Conservation (phyloP, 2,113 vertebrate species). For the Python bivittatus region DNA sequence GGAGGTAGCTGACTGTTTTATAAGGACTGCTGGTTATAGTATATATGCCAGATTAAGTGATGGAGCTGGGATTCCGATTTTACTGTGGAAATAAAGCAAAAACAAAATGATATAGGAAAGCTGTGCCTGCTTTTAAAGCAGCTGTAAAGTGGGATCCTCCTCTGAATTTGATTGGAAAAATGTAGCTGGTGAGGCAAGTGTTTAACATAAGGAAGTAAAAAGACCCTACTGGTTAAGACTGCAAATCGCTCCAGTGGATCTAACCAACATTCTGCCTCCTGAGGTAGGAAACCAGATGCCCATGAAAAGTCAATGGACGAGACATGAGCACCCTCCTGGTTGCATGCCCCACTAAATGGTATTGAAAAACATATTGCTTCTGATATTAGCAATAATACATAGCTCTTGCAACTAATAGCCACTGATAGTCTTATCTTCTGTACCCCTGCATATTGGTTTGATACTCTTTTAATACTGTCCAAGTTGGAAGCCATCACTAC, state of each 20-base stretch:
- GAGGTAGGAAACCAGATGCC: background rate
- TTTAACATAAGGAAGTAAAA: background rate
- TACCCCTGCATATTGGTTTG: background rate
- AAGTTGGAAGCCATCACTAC: background rate
- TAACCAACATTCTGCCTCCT: background rate
- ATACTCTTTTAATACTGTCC: background rate
- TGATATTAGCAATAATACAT: background rate
- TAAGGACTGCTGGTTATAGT: accelerated
- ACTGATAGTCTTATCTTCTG: background rate
- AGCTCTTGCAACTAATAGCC: background rate
- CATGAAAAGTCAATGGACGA: background rate
- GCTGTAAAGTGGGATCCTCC: too few relatives aligned
- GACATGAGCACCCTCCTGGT: background rate
- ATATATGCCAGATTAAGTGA: background rate
- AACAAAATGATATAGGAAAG: background rate
- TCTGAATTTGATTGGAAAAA: too few relatives aligned
- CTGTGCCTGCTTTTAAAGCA: too few relatives aligned
- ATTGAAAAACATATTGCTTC: background rate
- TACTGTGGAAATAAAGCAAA: too few relatives aligned
- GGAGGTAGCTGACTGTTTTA: background rate
- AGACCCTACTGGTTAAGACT: background rate
- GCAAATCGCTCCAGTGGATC: background rate
- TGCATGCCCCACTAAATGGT: background rate
- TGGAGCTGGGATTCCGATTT: accelerated
- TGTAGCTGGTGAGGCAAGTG: too few relatives aligned